A percentile compares a stretch with the other conserved stretches of the same genome.
These are phyloP conservation scores for Marisa cornuarietis DNA, from an alignment of 1,140 invertebrate genomes.

Conservation along the genomic window DNA sequence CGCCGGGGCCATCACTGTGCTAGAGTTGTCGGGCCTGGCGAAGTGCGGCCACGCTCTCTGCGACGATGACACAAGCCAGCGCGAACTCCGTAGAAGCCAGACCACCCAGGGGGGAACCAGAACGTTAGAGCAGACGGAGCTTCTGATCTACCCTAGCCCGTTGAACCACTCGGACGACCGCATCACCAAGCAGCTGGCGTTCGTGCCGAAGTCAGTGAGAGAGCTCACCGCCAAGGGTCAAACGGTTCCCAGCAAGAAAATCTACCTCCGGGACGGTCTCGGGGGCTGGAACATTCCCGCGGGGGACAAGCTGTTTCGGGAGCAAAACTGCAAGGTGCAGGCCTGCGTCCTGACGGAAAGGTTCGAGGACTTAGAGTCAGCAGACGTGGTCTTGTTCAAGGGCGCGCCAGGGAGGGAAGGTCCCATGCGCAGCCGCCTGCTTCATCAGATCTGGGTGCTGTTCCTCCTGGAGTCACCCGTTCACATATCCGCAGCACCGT, in stretches of 20 bases:
- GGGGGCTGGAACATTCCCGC: not conserved
- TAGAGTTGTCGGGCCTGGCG: too few relatives aligned
- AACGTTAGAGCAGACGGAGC: too few relatives aligned
- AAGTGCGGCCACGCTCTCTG: too few relatives aligned
- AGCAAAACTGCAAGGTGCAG: constrained; percentile 2
- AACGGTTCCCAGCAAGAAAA: not conserved
- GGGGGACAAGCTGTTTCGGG: not conserved
- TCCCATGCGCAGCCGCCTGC: not conserved
- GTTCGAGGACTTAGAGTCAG: not conserved
- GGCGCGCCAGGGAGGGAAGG: too few relatives aligned
- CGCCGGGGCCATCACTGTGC: too few relatives aligned
- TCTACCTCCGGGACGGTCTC: not conserved
- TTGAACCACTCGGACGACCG: constrained; percentile 7
- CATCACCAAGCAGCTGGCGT: constrained; percentile 19
- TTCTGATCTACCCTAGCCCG: constrained; percentile 5
- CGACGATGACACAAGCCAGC: too few relatives aligned
- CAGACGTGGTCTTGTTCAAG: constrained; percentile 13
- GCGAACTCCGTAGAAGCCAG: too few relatives aligned
- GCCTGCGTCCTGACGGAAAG: not conserved
- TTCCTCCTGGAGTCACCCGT: constrained; percentile 6
- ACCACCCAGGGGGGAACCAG: too few relatives aligned
- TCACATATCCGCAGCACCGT: not conserved
- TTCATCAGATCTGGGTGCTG: not conserved
- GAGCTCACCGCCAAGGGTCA: not conserved
- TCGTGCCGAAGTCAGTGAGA: constrained; percentile 1